phyloP scores from a whole-genome alignment of 2,797 vertebrate species.

The Syndactyla subalaris region DNA sequence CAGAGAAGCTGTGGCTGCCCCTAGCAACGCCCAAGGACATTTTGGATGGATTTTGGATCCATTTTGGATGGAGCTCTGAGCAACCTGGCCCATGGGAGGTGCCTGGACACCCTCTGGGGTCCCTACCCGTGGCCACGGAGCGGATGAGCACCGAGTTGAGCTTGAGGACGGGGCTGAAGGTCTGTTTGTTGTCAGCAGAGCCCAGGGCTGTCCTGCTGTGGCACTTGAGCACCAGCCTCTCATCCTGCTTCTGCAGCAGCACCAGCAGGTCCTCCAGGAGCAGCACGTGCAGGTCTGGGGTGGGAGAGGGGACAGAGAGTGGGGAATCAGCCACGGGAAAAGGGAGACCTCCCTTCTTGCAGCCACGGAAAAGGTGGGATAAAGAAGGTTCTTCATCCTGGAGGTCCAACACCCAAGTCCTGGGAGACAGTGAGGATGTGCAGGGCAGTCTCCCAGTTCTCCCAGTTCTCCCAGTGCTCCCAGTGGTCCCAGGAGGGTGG shows the following conservation, averaged over 20 bases:
- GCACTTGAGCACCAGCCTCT: constrained; percentile 88
- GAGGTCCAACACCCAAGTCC: accelerated
- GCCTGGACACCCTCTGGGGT: too few species aligned
- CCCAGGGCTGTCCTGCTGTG: constrained; percentile 81
- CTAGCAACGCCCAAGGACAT: too few species aligned
- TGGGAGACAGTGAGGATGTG: background rate
- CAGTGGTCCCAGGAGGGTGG: accelerated
- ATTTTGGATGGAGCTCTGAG: too few species aligned
- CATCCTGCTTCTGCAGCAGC: constrained; percentile 90
- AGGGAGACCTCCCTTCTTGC: background rate
- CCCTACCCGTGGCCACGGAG: constrained; percentile 77
- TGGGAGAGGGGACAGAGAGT: background rate
- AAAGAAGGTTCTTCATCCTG: background rate
- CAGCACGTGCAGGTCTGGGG: constrained; percentile 89
- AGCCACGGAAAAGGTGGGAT: too few species aligned
- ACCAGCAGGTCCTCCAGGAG: constrained; percentile 91
- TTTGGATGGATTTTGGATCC: too few species aligned
- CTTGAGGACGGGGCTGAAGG: constrained; percentile 80
- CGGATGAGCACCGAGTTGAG: constrained; percentile 78
- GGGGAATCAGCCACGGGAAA: background rate
- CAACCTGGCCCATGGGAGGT: too few species aligned
- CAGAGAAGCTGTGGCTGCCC: background rate
- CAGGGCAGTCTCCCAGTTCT: background rate
- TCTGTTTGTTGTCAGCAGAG: constrained; percentile 77
- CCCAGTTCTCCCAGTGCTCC: background rate